phyloP scores from a whole-genome alignment of 1,140 invertebrate genomes.

The Centruroides vittatus region DNA sequence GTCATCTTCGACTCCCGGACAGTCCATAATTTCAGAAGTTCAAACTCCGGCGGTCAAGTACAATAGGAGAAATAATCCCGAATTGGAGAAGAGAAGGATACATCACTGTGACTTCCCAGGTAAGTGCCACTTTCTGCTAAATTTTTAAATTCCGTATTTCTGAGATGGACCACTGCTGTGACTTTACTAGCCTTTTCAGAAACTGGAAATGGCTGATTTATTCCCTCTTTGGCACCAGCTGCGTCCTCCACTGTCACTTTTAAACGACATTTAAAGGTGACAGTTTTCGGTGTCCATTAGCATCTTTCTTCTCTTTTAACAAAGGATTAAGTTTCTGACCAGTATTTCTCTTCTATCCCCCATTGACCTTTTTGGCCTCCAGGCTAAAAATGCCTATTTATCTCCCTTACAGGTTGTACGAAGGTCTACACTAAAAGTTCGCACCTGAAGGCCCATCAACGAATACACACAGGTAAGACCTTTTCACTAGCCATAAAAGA shows the following conservation, averaged over 20 bases:
- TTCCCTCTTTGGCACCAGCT: too few relatives aligned
- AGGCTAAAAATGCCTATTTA: neutral
- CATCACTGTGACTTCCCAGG: conserved; percentile 92
- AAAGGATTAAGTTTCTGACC: too few relatives aligned
- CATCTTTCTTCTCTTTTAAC: too few relatives aligned
- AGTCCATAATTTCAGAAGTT: neutral
- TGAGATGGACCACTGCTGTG: too few relatives aligned
- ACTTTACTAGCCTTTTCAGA: too few relatives aligned
- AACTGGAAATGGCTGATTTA: too few relatives aligned
- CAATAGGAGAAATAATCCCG: conserved; percentile 89
- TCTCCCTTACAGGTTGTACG: conserved; percentile 57
- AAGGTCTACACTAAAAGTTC: conserved; percentile 99
- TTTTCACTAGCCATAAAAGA: neutral
- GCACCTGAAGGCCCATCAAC: conserved; percentile 93
- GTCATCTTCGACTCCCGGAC: neutral
- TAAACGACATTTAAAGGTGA: too few relatives aligned
- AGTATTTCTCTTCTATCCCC: too few relatives aligned
- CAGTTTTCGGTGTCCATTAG: too few relatives aligned
- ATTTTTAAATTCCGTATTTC: too few relatives aligned
- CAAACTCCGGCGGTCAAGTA: conserved; percentile 27
- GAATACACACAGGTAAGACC: conserved; percentile 75
- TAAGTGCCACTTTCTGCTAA: conserved; percentile 32
- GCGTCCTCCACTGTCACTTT: too few relatives aligned
- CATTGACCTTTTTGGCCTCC: too few relatives aligned
- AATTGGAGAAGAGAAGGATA: conserved; percentile 82